A percentile compares a stretch with the other conserved stretches of the same genome.
These are phyloP conservation scores for Chorisops tibialis DNA, from an alignment of 2,888 invertebrate species.

Conservation along the genomic window DNA sequence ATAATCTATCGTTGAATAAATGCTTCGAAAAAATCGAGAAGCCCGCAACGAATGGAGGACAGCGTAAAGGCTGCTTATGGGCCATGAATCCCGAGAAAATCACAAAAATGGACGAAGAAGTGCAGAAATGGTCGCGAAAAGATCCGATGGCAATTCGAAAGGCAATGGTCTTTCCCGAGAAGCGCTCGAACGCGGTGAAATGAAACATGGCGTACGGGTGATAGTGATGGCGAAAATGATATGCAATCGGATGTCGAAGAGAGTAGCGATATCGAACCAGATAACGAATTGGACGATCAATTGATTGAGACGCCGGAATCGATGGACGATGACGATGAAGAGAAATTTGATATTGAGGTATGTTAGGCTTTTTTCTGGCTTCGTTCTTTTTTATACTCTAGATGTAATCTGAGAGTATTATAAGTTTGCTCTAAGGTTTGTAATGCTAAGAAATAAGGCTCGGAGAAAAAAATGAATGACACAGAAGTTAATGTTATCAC, in stretches of 20 bases:
- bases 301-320: constrained; percentile 53
- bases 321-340: constrained; percentile 51
- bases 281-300: constrained; percentile 56
- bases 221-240: constrained; percentile 59
- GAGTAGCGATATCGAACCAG: constrained; percentile 56
- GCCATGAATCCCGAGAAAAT: constrained; percentile 94
- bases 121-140: constrained; percentile 95
- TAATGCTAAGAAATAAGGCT: too few relatives aligned
- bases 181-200: constrained; percentile 78
- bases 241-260: constrained; percentile 53
- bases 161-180: constrained; percentile 95
- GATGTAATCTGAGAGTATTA: too few relatives aligned
- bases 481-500: too few relatives aligned
- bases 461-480: too few relatives aligned
- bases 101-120: constrained; percentile 96
- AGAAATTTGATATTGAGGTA: constrained; percentile 61
- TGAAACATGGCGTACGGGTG: constrained; percentile 71
- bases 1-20: constrained; percentile 95
- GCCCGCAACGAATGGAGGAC: constrained; percentile 81
- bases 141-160: constrained; percentile 88
- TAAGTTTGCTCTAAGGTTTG: too few relatives aligned
- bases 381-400: too few relatives aligned
- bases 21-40: constrained; percentile 98
- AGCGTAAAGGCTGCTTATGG: constrained; percentile 89
- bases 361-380: too few relatives aligned